Conservation (phyloP, 2,797 vertebrate genomes). For the Molossus molossus region DNA sequence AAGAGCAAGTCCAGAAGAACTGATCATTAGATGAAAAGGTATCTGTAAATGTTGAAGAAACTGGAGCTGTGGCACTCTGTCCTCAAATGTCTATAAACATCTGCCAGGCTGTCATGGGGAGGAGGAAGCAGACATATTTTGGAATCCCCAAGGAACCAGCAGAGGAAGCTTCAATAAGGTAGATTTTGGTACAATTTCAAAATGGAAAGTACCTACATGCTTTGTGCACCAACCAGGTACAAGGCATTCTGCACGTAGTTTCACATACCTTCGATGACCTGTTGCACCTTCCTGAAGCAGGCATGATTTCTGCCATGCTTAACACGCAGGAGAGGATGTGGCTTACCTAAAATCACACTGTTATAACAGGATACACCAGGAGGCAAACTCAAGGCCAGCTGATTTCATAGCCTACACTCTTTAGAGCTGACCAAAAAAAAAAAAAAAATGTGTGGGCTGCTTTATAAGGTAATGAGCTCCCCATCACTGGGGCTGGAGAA, state of each 20-base stretch:
- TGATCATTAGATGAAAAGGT: background rate
- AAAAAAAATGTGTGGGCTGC: background rate
- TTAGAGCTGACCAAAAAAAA: background rate
- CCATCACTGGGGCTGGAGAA: background rate
- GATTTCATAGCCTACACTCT: background rate
- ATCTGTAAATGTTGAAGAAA: conserved; percentile 30
- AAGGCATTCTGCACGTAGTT: background rate
- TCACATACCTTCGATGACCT: background rate
- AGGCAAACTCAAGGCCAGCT: background rate
- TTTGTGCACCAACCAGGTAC: background rate
- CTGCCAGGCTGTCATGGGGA: conserved; percentile 67
- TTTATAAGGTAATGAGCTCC: background rate
- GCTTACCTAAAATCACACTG: background rate
- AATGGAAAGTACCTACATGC: background rate
- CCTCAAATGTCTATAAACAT: conserved; percentile 67
- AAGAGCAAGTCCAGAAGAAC: background rate
- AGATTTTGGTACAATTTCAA: conserved; percentile 55
- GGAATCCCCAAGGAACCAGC: conserved; percentile 38
- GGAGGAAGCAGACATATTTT: conserved; percentile 40
- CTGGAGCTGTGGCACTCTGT: conserved; percentile 60
- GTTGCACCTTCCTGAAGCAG: background rate
- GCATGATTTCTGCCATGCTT: background rate
- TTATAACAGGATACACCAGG: background rate
- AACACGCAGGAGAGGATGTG: background rate
- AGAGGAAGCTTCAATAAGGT: background rate